Conservation (phyloP, 2,113 vertebrate species). For the Pithys albifrons region DNA sequence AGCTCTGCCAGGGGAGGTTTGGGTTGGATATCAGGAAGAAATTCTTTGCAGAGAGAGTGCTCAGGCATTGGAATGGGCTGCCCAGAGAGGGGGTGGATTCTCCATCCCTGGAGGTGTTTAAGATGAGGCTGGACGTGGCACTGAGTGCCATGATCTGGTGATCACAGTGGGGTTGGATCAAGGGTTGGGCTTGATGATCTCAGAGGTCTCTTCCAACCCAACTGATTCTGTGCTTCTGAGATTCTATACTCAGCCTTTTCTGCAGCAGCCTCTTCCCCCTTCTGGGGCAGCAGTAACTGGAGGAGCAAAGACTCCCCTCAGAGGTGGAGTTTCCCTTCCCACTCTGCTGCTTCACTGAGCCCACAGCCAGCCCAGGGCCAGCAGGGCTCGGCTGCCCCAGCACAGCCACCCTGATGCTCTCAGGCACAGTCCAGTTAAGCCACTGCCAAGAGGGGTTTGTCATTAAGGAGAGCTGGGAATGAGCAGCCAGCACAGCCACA, state of each 20-base stretch:
- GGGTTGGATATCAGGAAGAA: too few relatives aligned
- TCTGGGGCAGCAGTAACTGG: neutral
- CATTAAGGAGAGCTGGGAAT: slow-evolving; percentile 65
- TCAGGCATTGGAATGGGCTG: too few relatives aligned
- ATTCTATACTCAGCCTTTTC: neutral
- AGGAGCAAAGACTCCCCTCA: neutral
- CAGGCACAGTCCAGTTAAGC: slow-evolving; percentile 70
- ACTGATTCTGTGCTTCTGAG: too few relatives aligned
- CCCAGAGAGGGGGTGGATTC: too few relatives aligned
- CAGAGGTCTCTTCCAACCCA: too few relatives aligned
- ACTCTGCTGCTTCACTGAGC: slow-evolving; percentile 26
- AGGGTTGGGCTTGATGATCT: too few relatives aligned
- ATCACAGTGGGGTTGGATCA: too few relatives aligned
- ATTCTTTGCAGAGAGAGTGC: too few relatives aligned
- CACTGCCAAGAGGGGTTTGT: slow-evolving; percentile 64
- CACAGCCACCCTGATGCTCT: slow-evolving; percentile 60
- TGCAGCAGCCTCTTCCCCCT: neutral
- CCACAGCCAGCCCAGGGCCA: slow-evolving; percentile 36
- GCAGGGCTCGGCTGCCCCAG: slow-evolving; percentile 57
- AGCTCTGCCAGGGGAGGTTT: too few relatives aligned
- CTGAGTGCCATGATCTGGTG: too few relatives aligned
- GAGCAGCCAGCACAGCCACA: slow-evolving; percentile 3
- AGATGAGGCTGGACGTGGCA: too few relatives aligned
- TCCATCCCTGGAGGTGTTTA: too few relatives aligned
- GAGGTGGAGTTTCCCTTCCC: neutral